Percentiles rank a stretch among this genome's conserved stretches.
Conservation (phyloP, 1,140 invertebrate species). For the Drosophila tsacasi region DNA sequence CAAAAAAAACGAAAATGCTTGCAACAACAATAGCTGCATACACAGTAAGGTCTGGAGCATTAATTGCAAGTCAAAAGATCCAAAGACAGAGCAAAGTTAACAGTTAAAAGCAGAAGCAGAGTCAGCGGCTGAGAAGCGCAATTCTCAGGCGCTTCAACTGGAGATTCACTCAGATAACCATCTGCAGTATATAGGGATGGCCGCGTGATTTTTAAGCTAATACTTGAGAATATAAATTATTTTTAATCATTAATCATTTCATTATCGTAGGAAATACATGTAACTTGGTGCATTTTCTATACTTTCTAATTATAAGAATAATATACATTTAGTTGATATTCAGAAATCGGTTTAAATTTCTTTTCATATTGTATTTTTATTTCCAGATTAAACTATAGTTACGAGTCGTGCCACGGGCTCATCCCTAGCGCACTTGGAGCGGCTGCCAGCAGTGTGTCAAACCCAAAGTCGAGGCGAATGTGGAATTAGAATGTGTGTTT, state of each 20-base stretch:
- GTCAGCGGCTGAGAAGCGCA: constrained; percentile 21
- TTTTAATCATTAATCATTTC: neutral
- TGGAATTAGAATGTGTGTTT: constrained; percentile 83
- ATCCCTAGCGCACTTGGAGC: constrained; percentile 13
- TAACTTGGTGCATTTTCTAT: neutral
- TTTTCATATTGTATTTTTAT: too few species aligned
- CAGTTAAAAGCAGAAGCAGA: constrained; percentile 45
- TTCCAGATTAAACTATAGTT: neutral
- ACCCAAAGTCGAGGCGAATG: constrained; percentile 63
- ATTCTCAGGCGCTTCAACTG: constrained; percentile 42
- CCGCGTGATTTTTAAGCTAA: neutral
- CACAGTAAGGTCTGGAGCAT: constrained; percentile 53
- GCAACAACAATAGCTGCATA: constrained; percentile 22
- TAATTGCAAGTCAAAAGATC: constrained; percentile 66
- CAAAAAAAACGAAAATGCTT: constrained; percentile 18
- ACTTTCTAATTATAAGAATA: neutral
- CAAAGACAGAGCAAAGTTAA: constrained; percentile 54
- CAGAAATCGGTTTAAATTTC: accelerated
- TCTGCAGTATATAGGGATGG: constrained; percentile 10
- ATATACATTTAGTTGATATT: neutral
- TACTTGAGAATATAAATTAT: neutral
- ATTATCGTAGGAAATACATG: neutral
- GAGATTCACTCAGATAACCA: constrained; percentile 48
- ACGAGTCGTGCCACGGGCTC: constrained; percentile 18
- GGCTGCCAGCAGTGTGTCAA: constrained; percentile 68